Evolutionary conservation across 2,888 invertebrate species (phyloP), one percentile per base, ranked within the genome.

Genomic region (Drosophila neotestacea): DNA sequence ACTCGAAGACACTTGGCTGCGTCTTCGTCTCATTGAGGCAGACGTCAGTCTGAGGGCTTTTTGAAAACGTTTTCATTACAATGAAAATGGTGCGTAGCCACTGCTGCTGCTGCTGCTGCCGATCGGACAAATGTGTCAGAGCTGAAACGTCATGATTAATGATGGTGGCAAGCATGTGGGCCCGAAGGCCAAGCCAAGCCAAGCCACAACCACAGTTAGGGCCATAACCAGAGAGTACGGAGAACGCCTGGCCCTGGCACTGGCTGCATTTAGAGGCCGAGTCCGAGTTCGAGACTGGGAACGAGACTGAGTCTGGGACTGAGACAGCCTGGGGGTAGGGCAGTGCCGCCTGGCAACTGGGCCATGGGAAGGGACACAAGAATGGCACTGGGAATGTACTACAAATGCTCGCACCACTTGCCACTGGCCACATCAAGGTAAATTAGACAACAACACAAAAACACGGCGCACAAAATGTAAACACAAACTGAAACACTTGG

Each of bases 131-230:
- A 91, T 90, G 91, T 92, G 85, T 89, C 90, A 86, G 85, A 88
- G 90, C 85, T 86, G 90, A 91, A 90, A 90, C 84, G 88, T 89
- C 89, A 91, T 92, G 91, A 92, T 92, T 92, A 92, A 92, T 92
- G 91, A 92, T 92, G 84, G 70, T 76, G 79, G 80, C 79, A 75
- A 75, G 89, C 92, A 91, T 91, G 91, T 91, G 91, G 90, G 89
- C 85, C 78, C 80, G 84, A 80, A 83, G 70, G 84, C 84, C 67
- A 46, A 59, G 64, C 59, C 72, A 66, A 22, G 22, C 22, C 22
- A 22, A 70, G 46, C 54, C 70, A 63, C 61, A 50, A 58, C 28
- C 54, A 51, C 7, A 54, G 41, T 16, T 13, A 27, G 38, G 70
- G 39, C 27, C 72, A 42, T 59, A 69, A n/a, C 62, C 34, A 34